Conservation (phyloP, 2,113 vertebrate species). For the Alouatta palliata region DNA sequence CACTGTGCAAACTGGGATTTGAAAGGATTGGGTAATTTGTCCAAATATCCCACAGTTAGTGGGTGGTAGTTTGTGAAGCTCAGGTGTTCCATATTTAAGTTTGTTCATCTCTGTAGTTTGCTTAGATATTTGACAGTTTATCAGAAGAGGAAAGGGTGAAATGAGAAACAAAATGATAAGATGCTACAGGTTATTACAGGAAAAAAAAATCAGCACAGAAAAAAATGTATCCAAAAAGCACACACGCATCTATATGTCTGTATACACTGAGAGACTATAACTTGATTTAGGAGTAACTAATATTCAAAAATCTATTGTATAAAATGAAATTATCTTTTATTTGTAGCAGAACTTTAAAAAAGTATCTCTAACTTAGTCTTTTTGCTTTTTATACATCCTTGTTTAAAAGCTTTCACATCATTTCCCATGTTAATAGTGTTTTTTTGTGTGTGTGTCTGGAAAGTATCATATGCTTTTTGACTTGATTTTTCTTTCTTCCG, state of each 20-base stretch:
- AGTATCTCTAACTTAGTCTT: not conserved
- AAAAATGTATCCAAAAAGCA: not conserved
- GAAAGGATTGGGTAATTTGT: not conserved
- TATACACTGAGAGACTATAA: not conserved
- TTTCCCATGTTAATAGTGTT: conserved; percentile 29
- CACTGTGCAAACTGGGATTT: not conserved
- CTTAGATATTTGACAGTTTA: not conserved
- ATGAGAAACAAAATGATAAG: not conserved
- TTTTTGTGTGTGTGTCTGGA: not conserved
- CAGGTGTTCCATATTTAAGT: not conserved
- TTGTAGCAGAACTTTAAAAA: not conserved
- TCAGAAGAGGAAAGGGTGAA: not conserved
- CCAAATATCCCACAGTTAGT: not conserved
- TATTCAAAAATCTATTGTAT: not conserved
- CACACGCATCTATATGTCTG: not conserved
- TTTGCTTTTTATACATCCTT: not conserved
- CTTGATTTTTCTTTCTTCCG: conserved; percentile 9
- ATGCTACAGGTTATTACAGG: not conserved
- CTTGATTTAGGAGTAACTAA: not conserved
- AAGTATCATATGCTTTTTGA: not conserved
- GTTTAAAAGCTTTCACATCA: not conserved
- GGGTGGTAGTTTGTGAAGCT: not conserved
- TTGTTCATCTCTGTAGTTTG: not conserved
- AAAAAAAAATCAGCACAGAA: not conserved
- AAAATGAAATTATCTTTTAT: not conserved